These are phyloP conservation scores for Latheticus oryzae DNA, from an alignment of 2,888 invertebrate species.

Conservation along the genomic window DNA sequence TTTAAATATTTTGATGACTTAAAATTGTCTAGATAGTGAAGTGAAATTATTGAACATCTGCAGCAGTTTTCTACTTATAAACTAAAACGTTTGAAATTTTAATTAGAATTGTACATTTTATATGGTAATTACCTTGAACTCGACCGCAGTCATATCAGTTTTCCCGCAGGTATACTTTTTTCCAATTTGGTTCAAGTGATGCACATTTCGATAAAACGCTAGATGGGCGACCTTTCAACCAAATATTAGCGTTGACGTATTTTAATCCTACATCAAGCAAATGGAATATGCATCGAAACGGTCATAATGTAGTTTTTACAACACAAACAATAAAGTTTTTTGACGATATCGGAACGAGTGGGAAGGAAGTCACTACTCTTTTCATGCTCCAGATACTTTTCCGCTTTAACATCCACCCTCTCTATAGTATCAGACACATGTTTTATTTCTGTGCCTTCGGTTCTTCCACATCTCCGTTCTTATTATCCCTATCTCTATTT, in stretches of 20 bases:
- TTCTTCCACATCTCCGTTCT: constrained; percentile 52
- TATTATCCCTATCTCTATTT: constrained; percentile 54
- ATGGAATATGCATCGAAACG: constrained; percentile 29
- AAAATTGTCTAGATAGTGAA: no score
- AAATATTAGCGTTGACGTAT: constrained; percentile 27
- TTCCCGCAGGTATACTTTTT: constrained; percentile 33
- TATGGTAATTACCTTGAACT: constrained; percentile 25
- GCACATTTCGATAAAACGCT: constrained; percentile 25
- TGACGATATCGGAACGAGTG: constrained; percentile 43
- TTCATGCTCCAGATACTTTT: constrained; percentile 44
- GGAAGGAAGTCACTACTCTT: constrained; percentile 44
- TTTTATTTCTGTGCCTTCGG: constrained; percentile 56
- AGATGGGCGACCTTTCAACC: constrained; percentile 18
- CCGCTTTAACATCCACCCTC: constrained; percentile 49
- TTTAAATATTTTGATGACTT: no score
- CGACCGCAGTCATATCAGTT: constrained; percentile 19
- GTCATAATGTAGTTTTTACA: constrained; percentile 43
- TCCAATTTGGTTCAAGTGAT: constrained; percentile 17
- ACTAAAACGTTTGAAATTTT: constrained; percentile 25
- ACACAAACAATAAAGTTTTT: constrained; percentile 48
- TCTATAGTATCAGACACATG: constrained; percentile 60
- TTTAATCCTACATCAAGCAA: constrained; percentile 22
- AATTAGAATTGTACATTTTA: constrained; percentile 28
- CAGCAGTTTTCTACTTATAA: no score
- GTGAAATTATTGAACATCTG: no score